These are phyloP conservation scores for Polydrusus cervinus DNA, from an alignment of 2,888 invertebrate species.

Conservation along the genomic window DNA sequence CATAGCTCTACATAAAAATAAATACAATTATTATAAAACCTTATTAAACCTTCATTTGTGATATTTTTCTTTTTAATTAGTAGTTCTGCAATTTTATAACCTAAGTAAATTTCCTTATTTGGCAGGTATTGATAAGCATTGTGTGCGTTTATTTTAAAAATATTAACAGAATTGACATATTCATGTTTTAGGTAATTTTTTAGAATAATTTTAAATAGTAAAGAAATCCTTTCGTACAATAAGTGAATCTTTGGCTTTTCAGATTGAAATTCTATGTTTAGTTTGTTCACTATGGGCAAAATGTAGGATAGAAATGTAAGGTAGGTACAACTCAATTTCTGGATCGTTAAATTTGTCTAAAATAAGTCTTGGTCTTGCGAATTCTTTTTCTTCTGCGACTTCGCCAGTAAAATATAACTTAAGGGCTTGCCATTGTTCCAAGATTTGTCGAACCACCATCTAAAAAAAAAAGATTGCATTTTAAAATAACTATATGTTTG, in stretches of 20 bases:
- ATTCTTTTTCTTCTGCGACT: too few relatives aligned
- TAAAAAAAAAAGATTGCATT: neutral
- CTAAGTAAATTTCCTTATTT: too few relatives aligned
- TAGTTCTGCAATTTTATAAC: too few relatives aligned
- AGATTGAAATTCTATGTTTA: constrained; percentile 33
- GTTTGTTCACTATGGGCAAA: constrained; percentile 21
- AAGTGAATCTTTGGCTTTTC: too few relatives aligned
- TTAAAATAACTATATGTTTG: neutral
- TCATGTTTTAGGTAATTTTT: too few relatives aligned
- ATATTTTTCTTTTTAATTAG: neutral
- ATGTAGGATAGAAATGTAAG: constrained; percentile 24
- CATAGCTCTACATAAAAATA: constrained; percentile 13
- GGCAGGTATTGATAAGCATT: too few relatives aligned
- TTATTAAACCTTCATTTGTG: constrained; percentile 21
- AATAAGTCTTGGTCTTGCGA: constrained; percentile 21
- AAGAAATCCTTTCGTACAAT: constrained; percentile 3
- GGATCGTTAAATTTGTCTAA: constrained; percentile 16
- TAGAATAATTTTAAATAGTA: constrained; percentile 15
- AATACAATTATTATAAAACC: too few relatives aligned
- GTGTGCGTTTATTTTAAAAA: too few relatives aligned
- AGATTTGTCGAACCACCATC: constrained; percentile 15
- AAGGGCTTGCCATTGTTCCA: constrained; percentile 27
- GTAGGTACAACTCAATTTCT: constrained; percentile 23
- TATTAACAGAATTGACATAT: too few relatives aligned
- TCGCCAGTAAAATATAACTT: constrained; percentile 26